Base-by-base conservation (phyloP, 2,888 invertebrate genomes). In the Sarcophaga rosellei region DNA sequence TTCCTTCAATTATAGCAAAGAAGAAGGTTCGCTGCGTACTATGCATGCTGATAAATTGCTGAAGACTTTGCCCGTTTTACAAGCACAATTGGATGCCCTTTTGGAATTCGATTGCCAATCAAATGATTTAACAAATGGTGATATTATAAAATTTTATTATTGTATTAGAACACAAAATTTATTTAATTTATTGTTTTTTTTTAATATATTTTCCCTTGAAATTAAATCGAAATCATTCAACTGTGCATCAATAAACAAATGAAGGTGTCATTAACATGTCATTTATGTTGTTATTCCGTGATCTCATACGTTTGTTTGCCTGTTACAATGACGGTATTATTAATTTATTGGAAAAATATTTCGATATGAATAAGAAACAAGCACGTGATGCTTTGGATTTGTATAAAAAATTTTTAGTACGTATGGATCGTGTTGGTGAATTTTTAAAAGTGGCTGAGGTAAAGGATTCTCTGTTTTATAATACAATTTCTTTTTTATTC, bases 291-390 rank as follows among this genome's bases (percentile, higher is more conserved):
- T 95, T 99, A 87, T 99, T 99, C 94, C 96, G 99, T 93, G 99
- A 99, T 95, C 96, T 99, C 92, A 99, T 99, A 92, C 96, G 99
- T 88, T 95, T 99, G 90, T 99, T 99, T 94, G 99, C 99, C 86
- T 99, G 99, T 94, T 99, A 99, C 95, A 99, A 99, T 94, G 99
- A 99, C 94, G 99, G 99, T 89, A 98, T 99, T 90, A 99, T 99
- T 91, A 99, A 99, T 94, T 95, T 99, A 89, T 94, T 99, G 94
- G 99, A 99, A 94, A 99, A 99, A 94, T 99, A 98, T 94, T 99
- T 99, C 94, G 99, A 99, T 93, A 99, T 99, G 99, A 99, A 99
- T 94, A 99, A 99, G 94, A 99, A 99, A 94, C 98, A 99, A 93
- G 98, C 98, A 92, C 96, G 98, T 90, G 99, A 99, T 92, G 99